phyloP scores from a whole-genome alignment of 2,888 invertebrate species.

The Acanthoscelides obtectus region DNA sequence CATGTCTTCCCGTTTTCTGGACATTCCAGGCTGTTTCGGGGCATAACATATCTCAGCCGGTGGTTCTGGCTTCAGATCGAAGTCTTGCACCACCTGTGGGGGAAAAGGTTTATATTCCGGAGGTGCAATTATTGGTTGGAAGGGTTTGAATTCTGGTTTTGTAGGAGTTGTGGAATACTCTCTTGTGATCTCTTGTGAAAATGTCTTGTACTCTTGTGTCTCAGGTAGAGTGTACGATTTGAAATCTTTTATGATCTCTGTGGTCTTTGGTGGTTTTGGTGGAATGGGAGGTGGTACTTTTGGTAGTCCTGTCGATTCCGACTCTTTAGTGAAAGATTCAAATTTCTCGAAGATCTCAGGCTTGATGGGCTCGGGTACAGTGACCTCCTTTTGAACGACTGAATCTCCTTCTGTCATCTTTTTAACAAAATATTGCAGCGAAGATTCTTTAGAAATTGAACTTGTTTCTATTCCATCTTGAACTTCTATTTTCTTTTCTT shows the following conservation, averaged over 20 bases:
- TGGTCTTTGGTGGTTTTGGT: conserved; percentile 21
- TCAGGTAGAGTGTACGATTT: conserved; percentile 15
- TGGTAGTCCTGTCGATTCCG: conserved; percentile 35
- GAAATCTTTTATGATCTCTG: not conserved
- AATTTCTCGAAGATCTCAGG: conserved; percentile 47
- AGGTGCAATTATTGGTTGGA: conserved; percentile 12
- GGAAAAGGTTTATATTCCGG: conserved; percentile 24
- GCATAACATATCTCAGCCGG: conserved; percentile 65
- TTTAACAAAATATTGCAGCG: conserved; percentile 62
- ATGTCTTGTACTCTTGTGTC: conserved; percentile 27
- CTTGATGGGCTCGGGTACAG: conserved; percentile 38
- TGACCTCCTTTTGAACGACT: conserved; percentile 44
- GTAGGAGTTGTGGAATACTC: conserved; percentile 15
- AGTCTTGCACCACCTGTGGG: conserved; percentile 43
- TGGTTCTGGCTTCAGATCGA: conserved; percentile 62
- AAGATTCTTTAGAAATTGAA: conserved; percentile 60
- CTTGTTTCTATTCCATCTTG: conserved; percentile 51
- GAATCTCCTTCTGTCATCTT: conserved; percentile 54
- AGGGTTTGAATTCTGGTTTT: conserved; percentile 12
- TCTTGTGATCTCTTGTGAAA: conserved; percentile 17
- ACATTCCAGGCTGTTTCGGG: conserved; percentile 44
- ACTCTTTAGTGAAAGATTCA: conserved; percentile 32
- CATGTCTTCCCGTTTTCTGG: conserved; percentile 50
- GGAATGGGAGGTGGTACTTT: conserved; percentile 34
- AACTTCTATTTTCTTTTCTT: conserved; percentile 30